phyloP scores from a whole-genome alignment of 2,888 invertebrate genomes.

The Mimas tiliae region DNA sequence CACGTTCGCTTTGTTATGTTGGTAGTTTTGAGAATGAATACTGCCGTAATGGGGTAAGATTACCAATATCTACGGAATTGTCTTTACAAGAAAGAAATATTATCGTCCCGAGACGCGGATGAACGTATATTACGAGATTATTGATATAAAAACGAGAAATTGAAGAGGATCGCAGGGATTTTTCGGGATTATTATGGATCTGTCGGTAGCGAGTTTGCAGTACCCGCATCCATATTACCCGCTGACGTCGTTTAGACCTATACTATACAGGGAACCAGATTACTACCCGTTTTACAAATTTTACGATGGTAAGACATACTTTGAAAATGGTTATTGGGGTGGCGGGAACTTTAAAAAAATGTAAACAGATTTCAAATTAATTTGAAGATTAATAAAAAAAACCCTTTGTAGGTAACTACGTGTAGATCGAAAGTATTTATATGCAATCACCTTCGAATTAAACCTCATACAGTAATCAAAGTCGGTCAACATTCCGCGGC shows the following conservation, averaged over 20 bases:
- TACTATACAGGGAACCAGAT: constrained; percentile 66
- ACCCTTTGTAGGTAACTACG: no score
- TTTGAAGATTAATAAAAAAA: no score
- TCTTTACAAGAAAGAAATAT: constrained; percentile 29
- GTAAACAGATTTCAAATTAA: no score
- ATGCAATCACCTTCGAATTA: no score
- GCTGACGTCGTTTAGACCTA: constrained; percentile 62
- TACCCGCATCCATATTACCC: constrained; percentile 58
- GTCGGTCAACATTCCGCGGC: no score
- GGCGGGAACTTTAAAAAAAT: neutral
- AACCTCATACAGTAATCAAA: no score
- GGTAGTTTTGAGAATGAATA: neutral
- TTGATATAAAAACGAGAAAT: constrained; percentile 12
- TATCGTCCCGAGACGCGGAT: neutral
- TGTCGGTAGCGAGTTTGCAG: constrained; percentile 55
- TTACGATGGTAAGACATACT: constrained; percentile 69
- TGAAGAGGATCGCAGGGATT: constrained; percentile 50
- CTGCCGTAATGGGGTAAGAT: neutral
- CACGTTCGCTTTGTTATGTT: neutral
- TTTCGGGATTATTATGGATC: constrained; percentile 65
- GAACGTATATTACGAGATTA: neutral
- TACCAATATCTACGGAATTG: constrained; percentile 5
- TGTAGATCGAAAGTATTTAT: no score
- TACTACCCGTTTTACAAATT: constrained; percentile 68
- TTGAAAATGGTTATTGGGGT: neutral